Base-by-base conservation (phyloP, 2,797 vertebrate genomes). In the Acanthurus leucopareius region DNA sequence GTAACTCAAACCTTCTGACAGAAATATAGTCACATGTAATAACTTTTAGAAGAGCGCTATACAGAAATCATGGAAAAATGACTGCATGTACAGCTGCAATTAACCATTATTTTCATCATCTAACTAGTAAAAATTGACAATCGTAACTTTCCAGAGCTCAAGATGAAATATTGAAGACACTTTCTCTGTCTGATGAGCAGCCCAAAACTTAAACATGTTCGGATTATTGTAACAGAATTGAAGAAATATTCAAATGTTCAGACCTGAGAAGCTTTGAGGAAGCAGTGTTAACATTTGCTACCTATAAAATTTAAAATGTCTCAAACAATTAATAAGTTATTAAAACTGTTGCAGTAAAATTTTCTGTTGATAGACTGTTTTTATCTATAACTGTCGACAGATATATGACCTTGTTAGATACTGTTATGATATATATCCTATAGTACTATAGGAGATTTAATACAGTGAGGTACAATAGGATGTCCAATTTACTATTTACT, bases 401-500 rank as follows among this genome's bases (percentile, higher is more conserved):
- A 35, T 35, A 57, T 15, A 40, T 44, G 25, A 44, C 47, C 6
- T 16, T 62, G 20, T 20, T 73, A 54, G 53, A 63, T 60, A 63
- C 15, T 17, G 22, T 42, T 54, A 35, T 62, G n/a, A 68, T 58
- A 47, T 44, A 38, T 42, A 38, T 22, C 54, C 53, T 62, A 40
- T 77, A 7, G 32, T 67, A 72, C 20, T 64, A 19, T 32, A 77
- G 56, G 52, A 67, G 38, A 69, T 75, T 77, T 54, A 74, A 80
- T 56, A 22, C 52, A 73, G 66, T 49, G 25, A 72, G 67, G 56
- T 22, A 82, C 77, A 70, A 70, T 69, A 58, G 65, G 58, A 69
- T 78, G 14, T 74, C 71, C 38, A 84, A 52, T 15, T 68, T 58
- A 51, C 17, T 45, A 61, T 75, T 81, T 75, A 84, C 44, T 73